Conservation (phyloP, 2,113 vertebrate species). For the Eulemur macaco region DNA sequence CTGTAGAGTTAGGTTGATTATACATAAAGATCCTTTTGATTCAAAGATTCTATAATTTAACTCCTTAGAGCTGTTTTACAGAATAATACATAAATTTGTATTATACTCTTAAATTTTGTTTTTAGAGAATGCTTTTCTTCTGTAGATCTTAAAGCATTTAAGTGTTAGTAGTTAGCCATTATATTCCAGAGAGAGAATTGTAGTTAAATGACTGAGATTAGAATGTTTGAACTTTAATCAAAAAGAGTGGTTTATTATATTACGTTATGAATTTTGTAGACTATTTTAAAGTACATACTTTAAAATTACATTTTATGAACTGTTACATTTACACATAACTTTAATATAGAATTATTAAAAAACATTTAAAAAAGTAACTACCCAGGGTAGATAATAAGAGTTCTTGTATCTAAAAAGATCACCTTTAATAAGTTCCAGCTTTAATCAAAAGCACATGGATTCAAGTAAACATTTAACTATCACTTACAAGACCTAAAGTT, state of each 20-base stretch:
- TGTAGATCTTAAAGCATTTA: background rate
- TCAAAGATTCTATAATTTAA: conserved; percentile 35
- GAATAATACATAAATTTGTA: conserved; percentile 40
- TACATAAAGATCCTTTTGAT: background rate
- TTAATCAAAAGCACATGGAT: conserved; percentile 21
- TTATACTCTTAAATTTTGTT: background rate
- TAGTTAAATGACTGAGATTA: conserved; percentile 29
- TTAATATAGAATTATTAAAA: background rate
- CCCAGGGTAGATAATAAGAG: background rate
- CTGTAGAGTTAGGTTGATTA: background rate
- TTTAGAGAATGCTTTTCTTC: conserved; percentile 25
- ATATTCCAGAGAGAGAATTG: conserved; percentile 24
- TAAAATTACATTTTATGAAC: background rate
- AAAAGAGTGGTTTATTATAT: conserved; percentile 5
- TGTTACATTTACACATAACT: background rate
- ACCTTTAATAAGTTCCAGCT: conserved; percentile 3
- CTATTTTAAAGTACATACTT: background rate
- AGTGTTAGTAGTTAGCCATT: background rate
- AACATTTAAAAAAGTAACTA: background rate
- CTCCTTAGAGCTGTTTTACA: background rate
- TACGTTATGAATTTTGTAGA: conserved; percentile 26
- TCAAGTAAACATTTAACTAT: conserved; percentile 14
- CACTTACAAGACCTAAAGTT: conserved; percentile 37
- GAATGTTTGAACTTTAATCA: conserved; percentile 10
- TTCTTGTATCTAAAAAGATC: background rate